Evolutionary conservation across 2,113 vertebrate species (phyloP).

Genomic region (Aphyosemion australe): DNA sequence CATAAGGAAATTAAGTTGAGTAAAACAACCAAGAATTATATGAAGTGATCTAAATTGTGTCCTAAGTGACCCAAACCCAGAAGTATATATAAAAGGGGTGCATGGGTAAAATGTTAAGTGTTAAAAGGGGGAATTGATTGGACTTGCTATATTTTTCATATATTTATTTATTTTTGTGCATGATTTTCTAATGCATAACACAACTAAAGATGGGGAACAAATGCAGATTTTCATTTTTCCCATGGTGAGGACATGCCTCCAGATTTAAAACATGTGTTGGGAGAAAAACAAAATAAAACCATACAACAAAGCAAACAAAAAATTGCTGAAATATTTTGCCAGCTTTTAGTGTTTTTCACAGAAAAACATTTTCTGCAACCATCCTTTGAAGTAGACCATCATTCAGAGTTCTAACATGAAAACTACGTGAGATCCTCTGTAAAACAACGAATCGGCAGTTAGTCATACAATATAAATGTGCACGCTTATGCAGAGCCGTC

Average conservation of each 20-base stretch:
- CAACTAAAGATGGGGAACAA: background rate
- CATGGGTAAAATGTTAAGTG: no score
- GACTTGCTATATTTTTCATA: no score
- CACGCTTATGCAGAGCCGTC: no score
- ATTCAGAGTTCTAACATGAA: slow-evolving; percentile 54
- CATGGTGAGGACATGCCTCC: background rate
- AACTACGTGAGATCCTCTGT: slow-evolving; percentile 9
- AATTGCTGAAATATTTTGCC: background rate
- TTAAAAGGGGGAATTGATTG: no score
- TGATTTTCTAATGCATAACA: background rate
- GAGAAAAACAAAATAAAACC: slow-evolving; percentile 15
- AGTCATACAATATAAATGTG: no score
- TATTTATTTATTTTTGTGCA: no score
- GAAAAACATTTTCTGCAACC: slow-evolving; percentile 23
- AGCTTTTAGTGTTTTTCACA: slow-evolving; percentile 11
- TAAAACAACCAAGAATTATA: no score
- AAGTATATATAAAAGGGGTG: no score
- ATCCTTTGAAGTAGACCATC: slow-evolving; percentile 43
- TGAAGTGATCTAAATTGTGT: no score
- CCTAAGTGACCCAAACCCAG: no score
- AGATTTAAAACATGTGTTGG: slow-evolving; percentile 9
- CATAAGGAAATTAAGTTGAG: no score
- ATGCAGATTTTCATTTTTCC: background rate
- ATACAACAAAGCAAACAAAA: slow-evolving; percentile 41
- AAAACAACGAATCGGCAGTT: no score